Evolutionary conservation across 2,888 invertebrate genomes (phyloP), one percentile per base, ranked within the genome.

Genomic region (Rosalia funebris): DNA sequence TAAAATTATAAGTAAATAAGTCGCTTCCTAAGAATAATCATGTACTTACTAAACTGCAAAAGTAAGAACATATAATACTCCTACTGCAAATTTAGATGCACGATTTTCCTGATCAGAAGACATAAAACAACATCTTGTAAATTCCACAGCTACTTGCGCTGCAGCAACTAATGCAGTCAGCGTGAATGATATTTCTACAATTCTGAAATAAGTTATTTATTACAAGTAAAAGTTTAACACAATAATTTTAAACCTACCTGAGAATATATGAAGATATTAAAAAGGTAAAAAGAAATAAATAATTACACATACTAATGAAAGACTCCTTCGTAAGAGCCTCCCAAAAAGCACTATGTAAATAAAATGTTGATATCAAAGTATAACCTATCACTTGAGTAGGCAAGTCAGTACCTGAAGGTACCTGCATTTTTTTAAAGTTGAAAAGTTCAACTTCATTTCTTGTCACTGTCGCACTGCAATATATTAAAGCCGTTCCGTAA

Each of bases 281-380:
- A 52, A 77, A 69, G 2, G 71, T 44, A 47, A 72, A 70, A 39
- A 79, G 57, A 39, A 71, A 66, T 20, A 74, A 63, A 62, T 74
- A 75, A 44, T 69, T 71, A 5, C 71, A 52, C 52, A 71, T 69
- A 12, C 60, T 57, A n/a, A 69, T 37, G 36, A 72, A 57, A 48
- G 63, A 63, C 9, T 68, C 65, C 41, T 66, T 66, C 36, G 73
- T 72, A 10, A 75, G 57, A 12, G 72, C 70, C 62, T 78, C 77
- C 75, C 77, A 77, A 31, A 76, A 57, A 10, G 71, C 68, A 37
- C 74, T 74, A 54, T 77, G 77, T 10, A 76, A 66, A 62, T 75
- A 78, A 65, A 76, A 79, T 9, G 77, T 74, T 32, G 71, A 71
- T 45, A 79, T 66, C 32, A 79, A 57, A 19, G 74, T 73, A 55